phyloP scores from a whole-genome alignment of 2,797 vertebrate genomes.

The Phataginus tricuspis region DNA sequence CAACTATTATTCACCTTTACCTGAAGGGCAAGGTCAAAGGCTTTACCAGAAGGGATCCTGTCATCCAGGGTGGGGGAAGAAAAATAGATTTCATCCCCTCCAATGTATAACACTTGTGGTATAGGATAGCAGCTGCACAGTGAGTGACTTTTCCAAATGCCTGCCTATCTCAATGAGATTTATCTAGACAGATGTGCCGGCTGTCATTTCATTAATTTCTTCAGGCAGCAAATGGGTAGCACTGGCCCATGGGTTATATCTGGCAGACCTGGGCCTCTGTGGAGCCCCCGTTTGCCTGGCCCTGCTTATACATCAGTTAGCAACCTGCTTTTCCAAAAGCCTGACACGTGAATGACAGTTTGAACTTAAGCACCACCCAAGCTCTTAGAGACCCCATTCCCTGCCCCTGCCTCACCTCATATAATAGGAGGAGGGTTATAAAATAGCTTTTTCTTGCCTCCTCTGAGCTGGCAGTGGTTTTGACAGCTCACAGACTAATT shows the following conservation, averaged over 20 bases:
- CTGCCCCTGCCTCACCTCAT: not conserved
- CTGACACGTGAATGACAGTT: conserved; percentile 11
- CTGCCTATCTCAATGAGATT: conserved; percentile 49
- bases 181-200: not conserved
- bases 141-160: conserved; percentile 46
- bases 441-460: not conserved
- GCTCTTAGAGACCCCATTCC: not conserved
- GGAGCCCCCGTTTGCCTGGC: not conserved
- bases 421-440: not conserved
- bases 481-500: not conserved
- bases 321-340: not conserved
- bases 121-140: not conserved
- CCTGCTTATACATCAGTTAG: not conserved
- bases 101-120: not conserved
- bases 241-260: not conserved
- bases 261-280: not conserved
- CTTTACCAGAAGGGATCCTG: not conserved
- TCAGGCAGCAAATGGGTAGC: conserved; percentile 53
- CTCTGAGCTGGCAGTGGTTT: not conserved
- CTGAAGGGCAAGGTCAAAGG: conserved; percentile 26
- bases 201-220: conserved; percentile 46
- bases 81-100: not conserved
- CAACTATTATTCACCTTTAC: not conserved
- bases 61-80: not conserved
- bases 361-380: not conserved